Percentiles rank a stretch among this genome's conserved stretches.
phyloP scores from a whole-genome alignment of 2,888 invertebrate genomes.

The Yponomeuta sedellus region DNA sequence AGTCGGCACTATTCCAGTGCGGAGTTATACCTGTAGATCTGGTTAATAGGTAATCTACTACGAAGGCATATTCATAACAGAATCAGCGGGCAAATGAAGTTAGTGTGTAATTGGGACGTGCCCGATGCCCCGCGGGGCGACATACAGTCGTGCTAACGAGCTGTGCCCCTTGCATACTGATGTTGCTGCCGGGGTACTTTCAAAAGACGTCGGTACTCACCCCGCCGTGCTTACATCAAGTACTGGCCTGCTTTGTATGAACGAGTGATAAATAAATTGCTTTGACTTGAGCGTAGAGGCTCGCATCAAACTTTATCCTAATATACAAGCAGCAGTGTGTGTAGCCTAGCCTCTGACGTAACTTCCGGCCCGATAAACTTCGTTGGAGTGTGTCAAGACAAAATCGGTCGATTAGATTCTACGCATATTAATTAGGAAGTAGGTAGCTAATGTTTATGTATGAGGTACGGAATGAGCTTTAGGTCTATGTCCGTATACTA shows the following conservation, averaged over 20 bases:
- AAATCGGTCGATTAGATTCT: neutral
- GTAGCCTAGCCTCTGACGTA: too few relatives aligned
- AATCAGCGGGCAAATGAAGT: conserved; percentile 54
- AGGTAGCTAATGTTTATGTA: neutral
- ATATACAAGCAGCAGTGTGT: too few relatives aligned
- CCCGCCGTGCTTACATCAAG: neutral
- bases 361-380: too few relatives aligned
- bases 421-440: neutral
- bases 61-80: conserved; percentile 44
- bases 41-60: too few relatives aligned
- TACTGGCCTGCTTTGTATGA: neutral
- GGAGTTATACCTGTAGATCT: too few relatives aligned
- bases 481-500: neutral
- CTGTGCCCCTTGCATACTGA: conserved; percentile 54
- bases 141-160: conserved; percentile 44
- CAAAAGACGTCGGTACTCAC: neutral
- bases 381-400: neutral
- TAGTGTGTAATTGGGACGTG: conserved; percentile 63
- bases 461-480: neutral
- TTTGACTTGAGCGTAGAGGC: neutral
- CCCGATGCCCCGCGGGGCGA: conserved; percentile 47
- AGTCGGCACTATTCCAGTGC: too few relatives aligned
- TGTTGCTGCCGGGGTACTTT: neutral
- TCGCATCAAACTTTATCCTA: too few relatives aligned
- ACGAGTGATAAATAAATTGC: neutral